Conservation (phyloP, 1,140 invertebrate genomes). For the Argopecten irradians region DNA sequence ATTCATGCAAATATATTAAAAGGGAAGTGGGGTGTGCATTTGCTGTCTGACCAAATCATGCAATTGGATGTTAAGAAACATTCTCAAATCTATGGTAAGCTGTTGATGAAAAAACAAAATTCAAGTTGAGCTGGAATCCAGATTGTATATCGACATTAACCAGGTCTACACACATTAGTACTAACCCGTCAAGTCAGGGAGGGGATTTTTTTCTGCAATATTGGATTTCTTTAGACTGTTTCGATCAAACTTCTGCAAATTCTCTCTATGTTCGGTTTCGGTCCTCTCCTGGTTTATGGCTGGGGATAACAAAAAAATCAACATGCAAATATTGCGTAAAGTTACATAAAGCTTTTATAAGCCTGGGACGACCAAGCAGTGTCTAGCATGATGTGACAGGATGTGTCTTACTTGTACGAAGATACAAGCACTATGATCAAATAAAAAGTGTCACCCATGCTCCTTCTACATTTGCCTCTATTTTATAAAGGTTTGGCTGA, state of each 20-base stretch:
- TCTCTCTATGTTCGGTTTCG: conserved; percentile 58
- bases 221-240: conserved; percentile 59
- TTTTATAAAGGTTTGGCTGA: neutral
- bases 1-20: too few species aligned
- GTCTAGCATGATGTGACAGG: neutral
- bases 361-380: too few species aligned
- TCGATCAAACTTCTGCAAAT: conserved; percentile 73
- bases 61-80: too few species aligned
- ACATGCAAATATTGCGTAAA: neutral
- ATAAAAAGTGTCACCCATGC: neutral
- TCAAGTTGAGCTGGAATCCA: too few species aligned
- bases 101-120: too few species aligned
- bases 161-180: conserved; percentile 13
- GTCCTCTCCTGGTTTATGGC: conserved; percentile 58
- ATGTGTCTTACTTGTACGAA: neutral
- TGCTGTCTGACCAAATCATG: too few species aligned
- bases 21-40: too few species aligned
- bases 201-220: conserved; percentile 61
- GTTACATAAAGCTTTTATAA: neutral
- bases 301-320: conserved; percentile 31
- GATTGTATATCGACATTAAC: too few species aligned
- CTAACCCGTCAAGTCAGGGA: conserved; percentile 67
- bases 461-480: neutral
- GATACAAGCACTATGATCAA: neutral
- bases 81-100: too few species aligned